A percentile compares a stretch with the other conserved stretches of the same genome.
phyloP scores from a whole-genome alignment of 2,113 vertebrate species.

The Marmota monax region DNA sequence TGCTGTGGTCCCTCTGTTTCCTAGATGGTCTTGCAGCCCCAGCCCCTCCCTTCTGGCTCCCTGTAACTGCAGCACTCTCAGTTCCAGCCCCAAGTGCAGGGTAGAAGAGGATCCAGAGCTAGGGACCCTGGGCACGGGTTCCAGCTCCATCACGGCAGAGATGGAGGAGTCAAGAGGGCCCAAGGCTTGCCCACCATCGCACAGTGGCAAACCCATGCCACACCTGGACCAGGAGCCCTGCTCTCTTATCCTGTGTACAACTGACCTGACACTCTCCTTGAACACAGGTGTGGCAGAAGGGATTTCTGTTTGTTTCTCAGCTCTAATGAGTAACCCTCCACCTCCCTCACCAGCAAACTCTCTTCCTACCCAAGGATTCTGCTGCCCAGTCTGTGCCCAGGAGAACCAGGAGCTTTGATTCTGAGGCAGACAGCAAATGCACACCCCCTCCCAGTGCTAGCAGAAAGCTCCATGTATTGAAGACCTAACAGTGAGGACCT shows the following conservation, averaged over 20 bases:
- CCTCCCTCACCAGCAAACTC: not conserved
- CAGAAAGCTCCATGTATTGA: constrained; percentile 54
- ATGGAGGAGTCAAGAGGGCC: not conserved
- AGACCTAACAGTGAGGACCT: constrained; percentile 71
- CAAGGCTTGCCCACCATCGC: not conserved
- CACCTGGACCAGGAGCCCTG: not conserved
- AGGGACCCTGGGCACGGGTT: not conserved
- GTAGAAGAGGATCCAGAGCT: not conserved
- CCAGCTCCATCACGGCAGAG: not conserved
- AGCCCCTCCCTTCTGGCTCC: not conserved
- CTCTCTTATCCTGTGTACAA: not conserved
- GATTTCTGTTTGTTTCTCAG: not conserved
- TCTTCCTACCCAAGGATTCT: not conserved
- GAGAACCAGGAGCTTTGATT: constrained; percentile 65
- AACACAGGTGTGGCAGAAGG: not conserved
- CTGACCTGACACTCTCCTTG: not conserved
- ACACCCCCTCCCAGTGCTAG: not conserved
- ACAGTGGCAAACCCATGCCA: not conserved
- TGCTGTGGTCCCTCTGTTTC: not conserved
- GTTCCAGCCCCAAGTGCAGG: not conserved
- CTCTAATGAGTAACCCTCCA: not conserved
- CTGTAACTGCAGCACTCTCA: not conserved
- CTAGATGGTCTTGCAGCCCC: not conserved
- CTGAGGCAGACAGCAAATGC: constrained; percentile 38
- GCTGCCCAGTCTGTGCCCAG: not conserved